These are phyloP conservation scores for Gavialis gangeticus DNA, from an alignment of 2,113 vertebrate species.

Conservation along the genomic window DNA sequence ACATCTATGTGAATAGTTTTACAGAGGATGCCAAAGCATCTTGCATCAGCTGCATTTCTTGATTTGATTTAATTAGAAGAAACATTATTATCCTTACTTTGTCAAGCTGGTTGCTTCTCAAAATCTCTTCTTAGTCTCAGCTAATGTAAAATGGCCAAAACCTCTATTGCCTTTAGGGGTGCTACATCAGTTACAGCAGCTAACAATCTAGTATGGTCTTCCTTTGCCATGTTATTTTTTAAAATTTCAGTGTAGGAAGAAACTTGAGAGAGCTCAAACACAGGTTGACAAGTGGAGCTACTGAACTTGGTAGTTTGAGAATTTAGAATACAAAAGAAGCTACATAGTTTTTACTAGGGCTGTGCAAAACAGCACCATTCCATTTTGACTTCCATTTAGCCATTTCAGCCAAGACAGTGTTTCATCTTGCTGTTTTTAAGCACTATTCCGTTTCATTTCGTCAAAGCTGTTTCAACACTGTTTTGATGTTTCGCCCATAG, in stretches of 20 bases:
- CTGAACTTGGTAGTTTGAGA: not conserved
- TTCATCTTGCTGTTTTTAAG: too few relatives aligned
- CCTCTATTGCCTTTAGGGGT: not conserved
- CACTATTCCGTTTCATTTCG: too few relatives aligned
- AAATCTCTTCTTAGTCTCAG: not conserved
- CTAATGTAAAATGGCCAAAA: not conserved
- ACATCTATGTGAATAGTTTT: rapidly evolving
- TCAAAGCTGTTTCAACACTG: too few relatives aligned
- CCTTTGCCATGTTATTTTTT: not conserved
- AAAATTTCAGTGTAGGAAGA: not conserved
- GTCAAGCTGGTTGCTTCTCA: not conserved
- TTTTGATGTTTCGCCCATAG: too few relatives aligned
- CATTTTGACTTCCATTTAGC: too few relatives aligned
- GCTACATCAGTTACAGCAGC: not conserved
- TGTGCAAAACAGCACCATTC: too few relatives aligned
- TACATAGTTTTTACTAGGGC: not conserved
- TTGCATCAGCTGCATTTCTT: not conserved
- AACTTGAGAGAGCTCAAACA: not conserved
- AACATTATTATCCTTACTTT: not conserved
- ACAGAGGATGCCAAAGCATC: not conserved
- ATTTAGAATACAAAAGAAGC: not conserved
- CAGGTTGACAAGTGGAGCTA: not conserved
- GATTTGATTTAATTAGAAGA: not conserved
- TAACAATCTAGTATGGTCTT: not conserved
- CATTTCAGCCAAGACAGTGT: too few relatives aligned